Percentiles rank a stretch among this genome's conserved stretches.
phyloP scores from a whole-genome alignment of 1,140 invertebrate genomes.

The Halesus radiatus region DNA sequence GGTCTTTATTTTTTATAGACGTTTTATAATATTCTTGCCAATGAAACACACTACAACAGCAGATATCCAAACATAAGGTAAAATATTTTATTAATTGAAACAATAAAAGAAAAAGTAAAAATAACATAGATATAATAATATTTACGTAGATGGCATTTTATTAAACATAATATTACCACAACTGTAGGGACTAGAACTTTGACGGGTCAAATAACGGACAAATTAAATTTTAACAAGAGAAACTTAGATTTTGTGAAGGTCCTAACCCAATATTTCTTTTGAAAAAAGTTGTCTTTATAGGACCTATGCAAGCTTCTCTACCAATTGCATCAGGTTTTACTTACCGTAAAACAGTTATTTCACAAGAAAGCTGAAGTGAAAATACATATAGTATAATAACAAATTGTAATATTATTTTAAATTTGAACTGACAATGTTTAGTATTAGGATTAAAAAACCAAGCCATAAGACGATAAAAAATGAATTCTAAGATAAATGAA shows the following conservation, averaged over 20 bases:
- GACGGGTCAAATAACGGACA: not conserved
- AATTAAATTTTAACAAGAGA: not conserved
- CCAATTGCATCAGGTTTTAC: no score
- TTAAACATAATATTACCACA: slow-evolving; percentile 28
- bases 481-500: no score
- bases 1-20: slow-evolving; percentile 15
- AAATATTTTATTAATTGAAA: slow-evolving; percentile 18
- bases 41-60: slow-evolving; percentile 21
- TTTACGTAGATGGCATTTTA: slow-evolving; percentile 7
- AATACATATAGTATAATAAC: no score
- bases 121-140: slow-evolving; percentile 15
- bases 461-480: no score
- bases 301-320: no score
- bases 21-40: slow-evolving; percentile 26
- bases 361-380: no score
- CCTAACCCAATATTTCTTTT: no score
- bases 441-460: not conserved
- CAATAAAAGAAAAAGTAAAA: not conserved
- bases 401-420: not conserved
- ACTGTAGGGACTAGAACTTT: slow-evolving; percentile 26
- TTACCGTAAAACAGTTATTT: no score
- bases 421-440: not conserved
- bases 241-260: no score
- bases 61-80: slow-evolving; percentile 9
- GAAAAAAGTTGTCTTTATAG: no score